Evolutionary conservation across 2,113 vertebrate genomes (phyloP), one percentile per base, ranked within the genome.

Genomic region (Ameiurus melas): DNA sequence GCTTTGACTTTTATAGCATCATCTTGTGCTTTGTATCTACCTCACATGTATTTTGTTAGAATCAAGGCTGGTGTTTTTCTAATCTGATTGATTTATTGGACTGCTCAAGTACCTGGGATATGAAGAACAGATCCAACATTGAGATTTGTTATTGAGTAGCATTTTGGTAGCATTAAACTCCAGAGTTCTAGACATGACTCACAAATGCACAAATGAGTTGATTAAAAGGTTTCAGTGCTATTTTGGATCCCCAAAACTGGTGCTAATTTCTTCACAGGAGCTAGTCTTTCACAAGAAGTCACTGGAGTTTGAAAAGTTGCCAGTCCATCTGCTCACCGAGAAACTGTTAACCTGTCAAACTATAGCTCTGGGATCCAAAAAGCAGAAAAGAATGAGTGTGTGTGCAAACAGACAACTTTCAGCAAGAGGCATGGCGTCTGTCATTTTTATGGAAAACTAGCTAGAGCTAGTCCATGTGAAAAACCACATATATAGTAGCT

Each of bases 51-150:
- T 27, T 27, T 75, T 83, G 60, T 66, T 13, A 20, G 30, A 84
- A 81, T 62, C 60, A 84, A 84, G 85, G 77, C 71, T 58, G 55
- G 77, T 68, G 57, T 86, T 92, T 92, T 89, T 91, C 55, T 57
- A 86, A 66, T 64, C 80, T 30, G 68, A 87, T 89, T 90, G 89
- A 93, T 93, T 93, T 90, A 93, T 82, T 75, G 81, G 22, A 79
- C 47, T 33, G 83, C 39, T 73, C 84, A 36, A 77, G 85, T 86
- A 88, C 33, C 53, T 90, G 78, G 88, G 90, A 92, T 89, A 91
- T 88, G 80, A 57, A n/a, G 83, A 87, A 81, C 92, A 87, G 60
- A 27, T 89, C 86, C 87, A 90, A 90, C 89, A 91, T 91, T 85
- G 68, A 73, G 90, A 86, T 80, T 17, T 82, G 86, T 43, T 84